A percentile compares a stretch with the other conserved stretches of the same genome.
Evolutionary conservation across 2,113 vertebrate genomes (phyloP).

Genomic region (Dasyornis broadbenti): DNA sequence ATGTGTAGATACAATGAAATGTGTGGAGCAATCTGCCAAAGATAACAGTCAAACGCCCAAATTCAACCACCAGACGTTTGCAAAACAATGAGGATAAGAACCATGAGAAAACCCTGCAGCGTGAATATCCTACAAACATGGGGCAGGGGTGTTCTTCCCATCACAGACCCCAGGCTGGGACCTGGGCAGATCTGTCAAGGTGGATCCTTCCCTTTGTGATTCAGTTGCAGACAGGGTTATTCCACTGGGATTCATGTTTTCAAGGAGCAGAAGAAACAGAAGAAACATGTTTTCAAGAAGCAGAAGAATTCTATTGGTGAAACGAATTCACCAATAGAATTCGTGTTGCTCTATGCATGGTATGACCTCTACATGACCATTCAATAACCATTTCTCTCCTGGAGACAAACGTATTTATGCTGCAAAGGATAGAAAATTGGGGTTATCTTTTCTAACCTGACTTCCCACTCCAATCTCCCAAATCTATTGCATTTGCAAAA

Average conservation of each 20-base stretch:
- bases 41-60: neutral
- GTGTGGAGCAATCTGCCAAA: neutral
- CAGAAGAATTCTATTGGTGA: no score
- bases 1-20: neutral
- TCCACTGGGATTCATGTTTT: neutral
- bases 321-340: neutral
- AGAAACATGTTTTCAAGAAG: neutral
- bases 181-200: neutral
- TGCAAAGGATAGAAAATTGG: neutral
- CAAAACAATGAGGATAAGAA: neutral
- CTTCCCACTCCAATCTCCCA: neutral
- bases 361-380: neutral
- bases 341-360: neutral
- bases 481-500: neutral
- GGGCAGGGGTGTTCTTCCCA: fast-evolving
- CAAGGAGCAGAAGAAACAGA: neutral
- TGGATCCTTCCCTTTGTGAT: neutral
- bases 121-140: neutral
- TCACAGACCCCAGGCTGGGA: neutral
- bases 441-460: neutral
- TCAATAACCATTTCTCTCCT: neutral
- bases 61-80: neutral
- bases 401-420: neutral
- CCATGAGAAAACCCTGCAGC: neutral
- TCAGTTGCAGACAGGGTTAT: neutral